Base-by-base conservation (phyloP, 2,113 vertebrate genomes). In the Bubalus kerabau region DNA sequence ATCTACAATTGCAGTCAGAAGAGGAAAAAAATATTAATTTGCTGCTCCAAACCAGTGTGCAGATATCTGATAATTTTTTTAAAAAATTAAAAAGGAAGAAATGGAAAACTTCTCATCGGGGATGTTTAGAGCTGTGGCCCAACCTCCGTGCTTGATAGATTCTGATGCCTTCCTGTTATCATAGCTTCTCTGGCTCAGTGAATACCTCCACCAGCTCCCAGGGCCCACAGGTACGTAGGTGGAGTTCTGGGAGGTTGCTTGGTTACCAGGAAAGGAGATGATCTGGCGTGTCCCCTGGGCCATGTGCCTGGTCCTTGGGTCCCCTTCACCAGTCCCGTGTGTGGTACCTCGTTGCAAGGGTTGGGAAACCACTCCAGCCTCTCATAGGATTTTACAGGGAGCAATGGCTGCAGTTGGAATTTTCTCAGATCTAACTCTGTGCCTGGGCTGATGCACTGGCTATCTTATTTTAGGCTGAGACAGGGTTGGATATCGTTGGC, bases 161-260 rank as follows among this genome's bases (percentile, higher is more conserved):
- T 90, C 57, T 56, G 5, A 43, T 40, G 32, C 90, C 98, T 88
- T 95, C 82, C 94, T 43, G 96, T 87, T 93, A 87, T 78, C 36
- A 5, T 9, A 80, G 57, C 59, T 46, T 94, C 86, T 86, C 87
- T 83, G 90, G 84, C 97, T 78, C 95, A 52, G n/a, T 87, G 96
- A 93, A 15, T 1, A 90, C 76, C 32, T 95, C 97, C 62, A 48
- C 94, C 97, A 90, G 82, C 46, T 93, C 83, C 50, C 0, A 30
- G 94, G 93, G 91, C 87, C 80, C 57, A 83, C 74, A 91, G 91
- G 87, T 97, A 91, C 90, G 74, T 88, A 92, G 91, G 59, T 46
- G 48, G 87, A 82, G 59, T 97, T 97, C 97, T 97, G 40, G 60
- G 7, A 16, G 71, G 93, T 96, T 96, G 85, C 97, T 97, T 98